Evolutionary conservation across 2,797 vertebrate species (phyloP).

Genomic region (Paguma larvata): DNA sequence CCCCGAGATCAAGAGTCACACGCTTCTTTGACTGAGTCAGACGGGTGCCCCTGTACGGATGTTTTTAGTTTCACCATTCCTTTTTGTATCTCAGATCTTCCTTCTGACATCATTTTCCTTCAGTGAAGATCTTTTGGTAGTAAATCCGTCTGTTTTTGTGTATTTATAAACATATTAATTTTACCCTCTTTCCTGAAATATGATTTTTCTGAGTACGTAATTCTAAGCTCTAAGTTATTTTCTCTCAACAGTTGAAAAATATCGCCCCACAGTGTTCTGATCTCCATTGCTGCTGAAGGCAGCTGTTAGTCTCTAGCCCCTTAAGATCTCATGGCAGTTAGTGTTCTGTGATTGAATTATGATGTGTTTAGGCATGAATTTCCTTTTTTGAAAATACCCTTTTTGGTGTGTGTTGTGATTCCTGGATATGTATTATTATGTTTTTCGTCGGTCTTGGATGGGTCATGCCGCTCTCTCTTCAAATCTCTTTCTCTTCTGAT

Average conservation of each 20-base stretch:
- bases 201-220: neutral
- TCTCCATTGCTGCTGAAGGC: constrained; percentile 47
- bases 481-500: constrained; percentile 41
- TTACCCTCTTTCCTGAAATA: constrained; percentile 42
- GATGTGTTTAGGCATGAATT: constrained; percentile 57
- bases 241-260: constrained; percentile 60
- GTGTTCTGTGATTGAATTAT: constrained; percentile 58
- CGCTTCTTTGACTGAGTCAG: neutral
- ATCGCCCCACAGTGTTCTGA: constrained; percentile 55
- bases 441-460: constrained; percentile 62
- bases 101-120: constrained; percentile 52
- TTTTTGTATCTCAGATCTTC: constrained; percentile 37
- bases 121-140: constrained; percentile 38
- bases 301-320: neutral
- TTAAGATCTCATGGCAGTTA: constrained; percentile 55
- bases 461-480: constrained; percentile 46
- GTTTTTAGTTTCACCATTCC: neutral
- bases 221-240: constrained; percentile 54
- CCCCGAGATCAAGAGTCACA: neutral
- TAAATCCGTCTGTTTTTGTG: neutral
- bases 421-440: neutral
- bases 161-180: constrained; percentile 55
- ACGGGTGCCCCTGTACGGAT: neutral
- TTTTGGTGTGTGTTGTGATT: constrained; percentile 29
- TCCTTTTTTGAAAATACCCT: neutral